Base-by-base conservation (phyloP, 1,140 invertebrate species). In the Drosophila prosaltans region DNA sequence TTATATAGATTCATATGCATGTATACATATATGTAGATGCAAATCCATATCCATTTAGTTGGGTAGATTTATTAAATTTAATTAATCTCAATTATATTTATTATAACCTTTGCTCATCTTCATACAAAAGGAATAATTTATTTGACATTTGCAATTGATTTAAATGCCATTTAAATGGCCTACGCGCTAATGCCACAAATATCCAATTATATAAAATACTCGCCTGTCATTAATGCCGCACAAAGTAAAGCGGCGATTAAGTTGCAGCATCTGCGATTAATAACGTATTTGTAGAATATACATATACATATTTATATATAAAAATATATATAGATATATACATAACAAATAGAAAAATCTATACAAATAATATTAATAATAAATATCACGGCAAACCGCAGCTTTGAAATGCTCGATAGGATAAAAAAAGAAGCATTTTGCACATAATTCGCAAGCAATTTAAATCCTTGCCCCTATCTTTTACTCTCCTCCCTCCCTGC, bases 361-460 rank as follows among this genome's bases (percentile, higher is more conserved):
- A 40, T 36, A 45, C 61, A 70, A 74, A 76, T 73, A 51, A 62
- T 80, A 77, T 76, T 73, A 77, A 80, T 80, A 83, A 80, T 67
- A 51, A 70, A 77, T 88, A 66, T 80, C 65, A 32, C 65, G 54
- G 54, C 36, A 51, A 62, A 86, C 76, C 84, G 39, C 84, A 86
- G 69, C 60, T 84, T 78, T 78, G 59, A 83, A 89, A 84, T 74
- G 84, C 66, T 69, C 68, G 61, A 72, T 24, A 75, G 4, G 4
- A 30, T 2, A 71, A 48, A 24, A 48, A 26, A 24, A 11, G 9
- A 40, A 40, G 70, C 62, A 78, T 86, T 86, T 88, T 80, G 63
- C 83, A 89, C 83, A 86, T 84, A 84, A 80, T 88, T 88, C 74
- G 68, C 83, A 89, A 82, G 80, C 84, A 80, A 89, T 88, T 88